These are phyloP conservation scores for Ryuthela nishihirai DNA, from an alignment of 2,888 invertebrate genomes.

Conservation along the genomic window DNA sequence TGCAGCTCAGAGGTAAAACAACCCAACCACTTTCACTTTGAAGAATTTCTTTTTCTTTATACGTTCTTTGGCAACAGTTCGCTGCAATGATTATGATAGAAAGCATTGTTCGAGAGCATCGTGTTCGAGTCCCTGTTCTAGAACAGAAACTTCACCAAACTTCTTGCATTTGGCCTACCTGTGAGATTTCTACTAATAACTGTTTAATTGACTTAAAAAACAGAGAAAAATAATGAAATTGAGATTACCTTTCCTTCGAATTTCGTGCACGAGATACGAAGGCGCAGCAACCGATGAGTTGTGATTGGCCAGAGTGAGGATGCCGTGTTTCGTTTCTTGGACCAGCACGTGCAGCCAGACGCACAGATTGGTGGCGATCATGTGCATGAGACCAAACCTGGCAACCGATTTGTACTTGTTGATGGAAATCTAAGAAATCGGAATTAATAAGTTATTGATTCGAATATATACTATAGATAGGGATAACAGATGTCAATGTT, in stretches of 20 bases:
- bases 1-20: no score
- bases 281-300: neutral
- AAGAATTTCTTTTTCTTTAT: no score
- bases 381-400: conserved; percentile 95
- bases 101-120: no score
- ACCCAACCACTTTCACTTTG: no score
- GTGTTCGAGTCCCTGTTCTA: no score
- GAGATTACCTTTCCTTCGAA: neutral
- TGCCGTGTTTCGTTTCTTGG: conserved; percentile 93
- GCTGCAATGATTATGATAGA: no score
- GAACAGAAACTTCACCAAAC: no score
- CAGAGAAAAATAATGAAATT: neutral
- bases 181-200: neutral
- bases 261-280: neutral
- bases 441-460: no score
- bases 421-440: conserved; percentile 70
- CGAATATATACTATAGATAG: no score
- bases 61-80: no score
- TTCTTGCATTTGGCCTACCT: neutral
- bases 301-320: conserved; percentile 66
- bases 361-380: conserved; percentile 95
- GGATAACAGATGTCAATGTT: no score
- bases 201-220: neutral
- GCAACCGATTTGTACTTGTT: conserved; percentile 59
- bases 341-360: conserved; percentile 93